These are phyloP conservation scores for Amblyopsis hoosieri DNA, from an alignment of 2,797 vertebrate species.

Conservation along the genomic window DNA sequence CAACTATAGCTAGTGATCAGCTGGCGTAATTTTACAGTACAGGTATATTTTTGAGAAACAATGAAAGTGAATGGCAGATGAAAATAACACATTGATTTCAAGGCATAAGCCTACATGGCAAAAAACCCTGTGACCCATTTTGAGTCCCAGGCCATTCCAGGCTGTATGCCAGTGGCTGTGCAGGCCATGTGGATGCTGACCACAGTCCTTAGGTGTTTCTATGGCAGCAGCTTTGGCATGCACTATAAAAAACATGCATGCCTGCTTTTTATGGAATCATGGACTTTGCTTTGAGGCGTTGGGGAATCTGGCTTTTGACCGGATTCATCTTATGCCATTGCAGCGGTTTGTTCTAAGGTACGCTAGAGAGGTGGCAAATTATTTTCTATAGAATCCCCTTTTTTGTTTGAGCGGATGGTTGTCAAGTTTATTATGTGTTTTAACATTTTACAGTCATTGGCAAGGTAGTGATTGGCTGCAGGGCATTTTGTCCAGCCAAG, in stretches of 20 bases:
- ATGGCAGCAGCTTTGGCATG: conserved; percentile 37
- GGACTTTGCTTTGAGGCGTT: conserved; percentile 17
- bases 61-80: too few relatives aligned
- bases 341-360: conserved; percentile 23
- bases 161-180: conserved; percentile 29
- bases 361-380: conserved; percentile 13
- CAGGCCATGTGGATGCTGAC: conserved; percentile 28
- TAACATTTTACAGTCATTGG: conserved; percentile 38
- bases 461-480: conserved; percentile 19
- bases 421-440: conserved; percentile 37
- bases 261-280: conserved; percentile 39
- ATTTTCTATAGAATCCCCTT: background rate
- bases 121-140: conserved; percentile 25
- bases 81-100: too few relatives aligned
- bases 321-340: conserved; percentile 15
- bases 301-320: conserved; percentile 33
- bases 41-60: too few relatives aligned
- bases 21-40: too few relatives aligned
- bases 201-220: conserved; percentile 26
- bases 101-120: conserved; percentile 6
- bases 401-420: conserved; percentile 24
- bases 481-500: conserved; percentile 33
- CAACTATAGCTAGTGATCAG: too few relatives aligned
- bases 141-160: conserved; percentile 12
- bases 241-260: conserved; percentile 12